A percentile compares a stretch with the other conserved stretches of the same genome.
phyloP scores from a whole-genome alignment of 2,797 vertebrate genomes.

The Hyperoplus immaculatus region DNA sequence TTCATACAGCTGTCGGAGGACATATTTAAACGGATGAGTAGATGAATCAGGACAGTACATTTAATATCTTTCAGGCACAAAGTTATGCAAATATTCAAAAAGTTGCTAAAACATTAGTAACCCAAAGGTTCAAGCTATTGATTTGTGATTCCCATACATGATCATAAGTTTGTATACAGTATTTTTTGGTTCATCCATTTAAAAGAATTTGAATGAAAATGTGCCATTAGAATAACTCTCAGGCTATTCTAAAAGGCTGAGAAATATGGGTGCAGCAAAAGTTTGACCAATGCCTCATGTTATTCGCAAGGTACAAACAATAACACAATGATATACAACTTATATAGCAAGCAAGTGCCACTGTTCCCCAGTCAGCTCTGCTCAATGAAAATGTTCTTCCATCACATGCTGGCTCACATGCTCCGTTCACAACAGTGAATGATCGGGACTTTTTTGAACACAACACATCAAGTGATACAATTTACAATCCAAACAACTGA shows the following conservation, averaged over 20 bases:
- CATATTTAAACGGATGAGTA: conserved; percentile 33
- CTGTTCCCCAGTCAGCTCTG: neutral
- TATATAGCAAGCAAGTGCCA: neutral
- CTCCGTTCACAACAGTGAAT: neutral
- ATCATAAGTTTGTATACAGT: neutral
- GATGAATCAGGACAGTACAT: conserved; percentile 4
- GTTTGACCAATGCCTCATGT: neutral
- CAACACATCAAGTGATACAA: neutral
- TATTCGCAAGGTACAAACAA: neutral
- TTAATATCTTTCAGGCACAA: neutral
- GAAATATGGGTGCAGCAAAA: neutral
- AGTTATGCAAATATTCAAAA: conserved; percentile 24
- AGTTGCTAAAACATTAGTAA: neutral
- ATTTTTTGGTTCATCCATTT: too few species aligned
- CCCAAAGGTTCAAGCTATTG: neutral
- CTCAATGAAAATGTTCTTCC: neutral
- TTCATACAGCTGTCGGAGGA: conserved; percentile 40
- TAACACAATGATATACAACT: neutral
- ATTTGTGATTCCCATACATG: neutral
- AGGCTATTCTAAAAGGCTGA: neutral
- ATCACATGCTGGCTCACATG: conserved; percentile 7
- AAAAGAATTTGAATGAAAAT: too few species aligned
- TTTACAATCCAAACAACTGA: neutral
- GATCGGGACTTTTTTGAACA: neutral
- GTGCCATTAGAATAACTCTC: neutral